phyloP scores from a whole-genome alignment of 2,113 vertebrate genomes.

The Tyto alba region DNA sequence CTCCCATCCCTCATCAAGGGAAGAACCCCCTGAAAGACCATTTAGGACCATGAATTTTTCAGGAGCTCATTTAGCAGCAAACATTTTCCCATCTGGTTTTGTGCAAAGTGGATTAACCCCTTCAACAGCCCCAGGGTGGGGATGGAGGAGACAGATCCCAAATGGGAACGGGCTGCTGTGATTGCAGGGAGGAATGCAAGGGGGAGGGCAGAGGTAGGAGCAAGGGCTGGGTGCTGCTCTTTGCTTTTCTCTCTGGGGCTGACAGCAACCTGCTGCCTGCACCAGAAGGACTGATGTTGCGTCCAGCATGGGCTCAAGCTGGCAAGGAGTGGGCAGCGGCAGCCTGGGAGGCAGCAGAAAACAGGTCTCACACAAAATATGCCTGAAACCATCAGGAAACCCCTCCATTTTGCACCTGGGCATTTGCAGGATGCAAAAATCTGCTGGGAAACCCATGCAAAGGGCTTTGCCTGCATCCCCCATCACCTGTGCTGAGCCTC shows the following conservation, averaged over 20 bases:
- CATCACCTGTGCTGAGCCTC: not conserved
- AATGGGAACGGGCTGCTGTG: not conserved
- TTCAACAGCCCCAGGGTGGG: not conserved
- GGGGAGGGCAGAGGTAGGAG: not conserved
- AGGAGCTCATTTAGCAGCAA: conserved; percentile 10
- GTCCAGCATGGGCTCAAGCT: not conserved
- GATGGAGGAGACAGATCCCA: not conserved
- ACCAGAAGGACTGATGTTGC: rapidly evolving
- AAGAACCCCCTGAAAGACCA: not conserved
- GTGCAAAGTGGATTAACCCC: not conserved
- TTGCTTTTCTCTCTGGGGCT: rapidly evolving
- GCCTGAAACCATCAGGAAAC: not conserved
- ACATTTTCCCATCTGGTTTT: not conserved
- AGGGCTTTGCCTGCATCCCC: not conserved
- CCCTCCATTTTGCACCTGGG: not conserved
- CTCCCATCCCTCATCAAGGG: not conserved
- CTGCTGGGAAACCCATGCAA: not conserved
- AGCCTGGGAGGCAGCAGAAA: not conserved
- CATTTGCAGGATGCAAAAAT: not conserved
- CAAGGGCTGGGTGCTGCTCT: not conserved
- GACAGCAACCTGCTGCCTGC: not conserved
- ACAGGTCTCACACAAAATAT: not conserved
- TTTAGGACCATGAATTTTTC: conserved; percentile 63
- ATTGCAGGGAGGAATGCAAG: not conserved
- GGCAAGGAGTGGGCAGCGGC: not conserved